phyloP scores from a whole-genome alignment of 2,113 vertebrate species.

The Mormyrus iriodes region DNA sequence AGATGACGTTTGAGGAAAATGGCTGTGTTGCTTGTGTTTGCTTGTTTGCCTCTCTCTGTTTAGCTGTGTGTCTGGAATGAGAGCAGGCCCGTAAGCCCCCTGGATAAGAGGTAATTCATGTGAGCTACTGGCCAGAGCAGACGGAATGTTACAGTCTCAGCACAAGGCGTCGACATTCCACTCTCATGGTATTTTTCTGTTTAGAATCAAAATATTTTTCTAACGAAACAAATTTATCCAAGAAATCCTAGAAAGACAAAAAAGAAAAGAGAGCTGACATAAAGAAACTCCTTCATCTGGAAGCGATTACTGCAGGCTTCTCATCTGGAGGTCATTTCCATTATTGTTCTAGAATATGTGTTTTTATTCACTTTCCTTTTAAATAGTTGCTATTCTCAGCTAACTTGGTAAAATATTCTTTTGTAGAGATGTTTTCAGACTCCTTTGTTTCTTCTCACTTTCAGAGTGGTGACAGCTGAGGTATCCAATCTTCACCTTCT shows the following conservation, averaged over 20 bases:
- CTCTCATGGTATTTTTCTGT: not conserved
- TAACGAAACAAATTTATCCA: slow-evolving; percentile 18
- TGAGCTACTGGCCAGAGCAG: not conserved
- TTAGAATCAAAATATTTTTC: slow-evolving; percentile 15
- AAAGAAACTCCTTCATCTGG: slow-evolving; percentile 19
- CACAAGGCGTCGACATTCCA: not conserved
- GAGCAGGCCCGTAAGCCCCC: not conserved
- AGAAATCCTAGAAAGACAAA: slow-evolving; percentile 21
- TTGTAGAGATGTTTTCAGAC: not conserved
- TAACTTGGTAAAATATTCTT: slow-evolving; percentile 20
- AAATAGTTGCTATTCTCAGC: slow-evolving; percentile 7
- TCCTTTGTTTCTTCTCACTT: not conserved
- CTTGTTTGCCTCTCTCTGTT: not conserved
- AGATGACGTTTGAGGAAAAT: not conserved
- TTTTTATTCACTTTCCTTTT: slow-evolving; percentile 19
- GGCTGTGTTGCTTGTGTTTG: not conserved
- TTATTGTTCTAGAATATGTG: slow-evolving; percentile 18
- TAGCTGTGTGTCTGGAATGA: not conserved
- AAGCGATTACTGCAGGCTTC: slow-evolving; percentile 5
- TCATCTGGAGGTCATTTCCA: slow-evolving; percentile 27
- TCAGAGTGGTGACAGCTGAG: not conserved
- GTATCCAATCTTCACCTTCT: not conserved
- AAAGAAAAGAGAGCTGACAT: not conserved
- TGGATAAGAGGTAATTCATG: not conserved
- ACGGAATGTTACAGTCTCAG: not conserved